Base-by-base conservation (phyloP, 2,888 invertebrate species). In the Apodemia duryi region DNA sequence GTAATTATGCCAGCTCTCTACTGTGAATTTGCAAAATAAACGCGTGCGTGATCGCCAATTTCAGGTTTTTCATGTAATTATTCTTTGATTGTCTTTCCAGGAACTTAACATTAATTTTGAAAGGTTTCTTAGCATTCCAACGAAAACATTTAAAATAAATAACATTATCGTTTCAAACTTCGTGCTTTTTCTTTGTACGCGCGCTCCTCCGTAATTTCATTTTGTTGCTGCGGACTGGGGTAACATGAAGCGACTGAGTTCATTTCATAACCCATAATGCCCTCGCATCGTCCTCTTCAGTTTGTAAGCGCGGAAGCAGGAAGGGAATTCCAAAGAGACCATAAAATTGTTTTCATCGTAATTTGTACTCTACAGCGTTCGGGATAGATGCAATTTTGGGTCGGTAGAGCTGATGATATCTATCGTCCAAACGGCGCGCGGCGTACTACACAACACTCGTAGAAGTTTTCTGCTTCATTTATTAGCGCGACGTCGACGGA, bases 401-500 rank as follows among this genome's bases (percentile, higher is more conserved):
- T 82, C 77, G 75, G 46, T 46, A 46, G 70, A 73, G 73, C 69
- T 69, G 73, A 72, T 66, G 70, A 71, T 75, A 76, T 82, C 84
- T 84, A 84, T 81, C 84, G 83, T 79, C 80, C 83, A 83, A 85
- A 86, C 83, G 83, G 81, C 79, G 78, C 78, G 80, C 81, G 54
- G 29, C 54, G 11, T 54, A 81, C 82, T 81, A 82, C 83, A 80
- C 69, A 71, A 69, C 73, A 74, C 82, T 82, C 79, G 84, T 85
- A 81, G 83, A 88, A 90, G 86, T 89, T 90, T 88, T 88, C 90
- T 86, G 88, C 85, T 91, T 89, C 90, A 89, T 91, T 90, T 90
- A 88, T 90, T 88, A 90, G 85, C 82, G 84, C 83, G 83, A 85
- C 84, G 89, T 85, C 85, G 85, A 84, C 84, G 81, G 77, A 77